These are phyloP conservation scores for Neosilurus mollespiculum DNA, from an alignment of 2,797 vertebrate genomes.

Conservation along the genomic window DNA sequence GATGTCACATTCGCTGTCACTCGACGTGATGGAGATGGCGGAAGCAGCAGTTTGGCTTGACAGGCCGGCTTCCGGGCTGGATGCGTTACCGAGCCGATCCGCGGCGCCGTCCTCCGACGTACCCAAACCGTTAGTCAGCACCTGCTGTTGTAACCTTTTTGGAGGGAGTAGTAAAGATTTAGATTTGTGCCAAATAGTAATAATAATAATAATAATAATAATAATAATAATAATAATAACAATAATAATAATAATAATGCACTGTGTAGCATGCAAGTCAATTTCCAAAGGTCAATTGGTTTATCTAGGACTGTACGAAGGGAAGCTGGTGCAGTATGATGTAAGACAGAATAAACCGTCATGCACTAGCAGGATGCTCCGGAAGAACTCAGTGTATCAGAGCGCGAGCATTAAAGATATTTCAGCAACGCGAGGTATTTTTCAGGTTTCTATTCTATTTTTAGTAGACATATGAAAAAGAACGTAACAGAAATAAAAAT, in stretches of 20 bases:
- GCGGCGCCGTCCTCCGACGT: slow-evolving; percentile 85
- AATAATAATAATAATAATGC: neutral
- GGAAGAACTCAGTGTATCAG: slow-evolving; percentile 37
- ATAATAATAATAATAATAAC: neutral
- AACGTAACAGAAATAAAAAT: neutral
- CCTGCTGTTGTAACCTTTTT: slow-evolving; percentile 94
- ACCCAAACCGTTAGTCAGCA: slow-evolving; percentile 87
- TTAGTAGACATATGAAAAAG: neutral
- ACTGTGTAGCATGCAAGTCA: neutral
- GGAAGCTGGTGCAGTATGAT: neutral
- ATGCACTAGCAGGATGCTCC: slow-evolving; percentile 37
- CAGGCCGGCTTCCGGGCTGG: slow-evolving; percentile 92
- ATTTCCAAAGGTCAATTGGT: neutral
- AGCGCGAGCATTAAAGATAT: slow-evolving; percentile 5
- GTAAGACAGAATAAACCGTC: neutral
- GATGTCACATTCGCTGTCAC: slow-evolving; percentile 99
- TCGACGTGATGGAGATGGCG: slow-evolving; percentile 98
- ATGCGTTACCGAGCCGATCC: slow-evolving; percentile 83
- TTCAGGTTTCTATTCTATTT: neutral
- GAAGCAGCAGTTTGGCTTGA: slow-evolving; percentile 95
- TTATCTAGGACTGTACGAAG: neutral
- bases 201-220: neutral
- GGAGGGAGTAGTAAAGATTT: slow-evolving; percentile 41
- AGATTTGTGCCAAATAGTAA: neutral
- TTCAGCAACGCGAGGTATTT: neutral